Conservation (phyloP, 2,113 vertebrate species). For the Piprites chloris region DNA sequence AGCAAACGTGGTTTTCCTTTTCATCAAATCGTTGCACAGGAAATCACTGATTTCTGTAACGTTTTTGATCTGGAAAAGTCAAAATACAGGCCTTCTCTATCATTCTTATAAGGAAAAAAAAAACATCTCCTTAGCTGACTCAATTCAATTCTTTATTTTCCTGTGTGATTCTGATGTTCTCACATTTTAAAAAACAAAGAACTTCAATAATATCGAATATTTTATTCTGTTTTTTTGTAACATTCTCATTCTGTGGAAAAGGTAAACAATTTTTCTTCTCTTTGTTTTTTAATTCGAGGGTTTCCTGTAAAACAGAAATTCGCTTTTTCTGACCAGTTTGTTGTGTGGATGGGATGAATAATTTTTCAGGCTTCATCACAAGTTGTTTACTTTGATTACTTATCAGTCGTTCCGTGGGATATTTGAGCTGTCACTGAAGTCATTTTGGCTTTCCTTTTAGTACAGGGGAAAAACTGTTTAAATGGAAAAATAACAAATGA, state of each 20-base stretch:
- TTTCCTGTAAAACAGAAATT: not conserved
- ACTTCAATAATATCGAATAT: not conserved
- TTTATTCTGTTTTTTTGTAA: not conserved
- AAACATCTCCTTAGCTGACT: not conserved
- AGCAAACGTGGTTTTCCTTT: not conserved
- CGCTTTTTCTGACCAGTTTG: not conserved
- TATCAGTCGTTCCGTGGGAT: not conserved
- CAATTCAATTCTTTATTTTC: not conserved
- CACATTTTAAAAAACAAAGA: not conserved
- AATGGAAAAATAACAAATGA: constrained; percentile 17
- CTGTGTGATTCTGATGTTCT: not conserved
- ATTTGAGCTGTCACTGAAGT: constrained; percentile 31
- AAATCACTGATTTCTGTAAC: not conserved
- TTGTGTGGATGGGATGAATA: not conserved
- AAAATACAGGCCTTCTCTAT: constrained; percentile 2
- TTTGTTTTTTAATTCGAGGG: not conserved
- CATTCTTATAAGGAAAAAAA: not conserved
- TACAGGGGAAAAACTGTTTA: constrained; percentile 31
- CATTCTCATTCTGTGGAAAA: not conserved
- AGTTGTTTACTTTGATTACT: constrained; percentile 43
- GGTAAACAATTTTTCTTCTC: not conserved
- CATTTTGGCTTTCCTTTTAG: not conserved
- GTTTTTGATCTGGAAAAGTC: not conserved
- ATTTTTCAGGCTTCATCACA: not conserved
- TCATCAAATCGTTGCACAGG: not conserved